A percentile compares a stretch with the other conserved stretches of the same genome.
These are phyloP conservation scores for Helogale parvula DNA, from an alignment of 2,113 vertebrate species.

Conservation along the genomic window DNA sequence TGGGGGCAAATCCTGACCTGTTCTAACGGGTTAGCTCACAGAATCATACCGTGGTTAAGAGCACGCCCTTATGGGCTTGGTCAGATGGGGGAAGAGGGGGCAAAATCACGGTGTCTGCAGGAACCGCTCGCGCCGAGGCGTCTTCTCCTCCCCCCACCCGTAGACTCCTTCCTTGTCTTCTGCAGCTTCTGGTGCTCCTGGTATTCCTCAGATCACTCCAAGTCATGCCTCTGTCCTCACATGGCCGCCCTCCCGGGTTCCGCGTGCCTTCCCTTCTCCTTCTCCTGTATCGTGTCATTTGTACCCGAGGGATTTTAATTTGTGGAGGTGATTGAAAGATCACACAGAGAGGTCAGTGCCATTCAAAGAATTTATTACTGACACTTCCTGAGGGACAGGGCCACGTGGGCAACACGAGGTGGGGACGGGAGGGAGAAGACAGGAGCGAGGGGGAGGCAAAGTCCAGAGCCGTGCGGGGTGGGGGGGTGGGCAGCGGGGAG, in stretches of 20 bases:
- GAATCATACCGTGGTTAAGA: neutral
- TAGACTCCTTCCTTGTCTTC: neutral
- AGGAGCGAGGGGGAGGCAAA: neutral
- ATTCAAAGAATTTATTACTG: too few relatives aligned
- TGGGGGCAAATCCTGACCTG: neutral
- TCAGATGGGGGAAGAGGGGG: neutral
- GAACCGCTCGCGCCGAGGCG: fast-evolving
- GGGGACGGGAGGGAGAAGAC: neutral
- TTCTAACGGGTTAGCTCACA: neutral
- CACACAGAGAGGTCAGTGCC: neutral
- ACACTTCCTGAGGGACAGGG: neutral
- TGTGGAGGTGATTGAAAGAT: neutral
- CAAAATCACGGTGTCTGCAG: neutral
- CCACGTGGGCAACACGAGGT: too few relatives aligned
- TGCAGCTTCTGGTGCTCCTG: neutral
- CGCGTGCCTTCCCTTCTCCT: neutral
- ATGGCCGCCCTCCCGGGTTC: neutral
- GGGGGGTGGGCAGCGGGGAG: neutral
- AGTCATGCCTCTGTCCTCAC: neutral
- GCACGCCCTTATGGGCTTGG: neutral
- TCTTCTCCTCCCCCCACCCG: too few relatives aligned
- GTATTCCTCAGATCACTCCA: neutral
- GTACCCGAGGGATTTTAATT: neutral
- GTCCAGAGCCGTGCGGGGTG: neutral
- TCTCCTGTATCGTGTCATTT: neutral